Evolutionary conservation across 2,797 vertebrate genomes (phyloP).

Genomic region (Triplophysa bombifrons): DNA sequence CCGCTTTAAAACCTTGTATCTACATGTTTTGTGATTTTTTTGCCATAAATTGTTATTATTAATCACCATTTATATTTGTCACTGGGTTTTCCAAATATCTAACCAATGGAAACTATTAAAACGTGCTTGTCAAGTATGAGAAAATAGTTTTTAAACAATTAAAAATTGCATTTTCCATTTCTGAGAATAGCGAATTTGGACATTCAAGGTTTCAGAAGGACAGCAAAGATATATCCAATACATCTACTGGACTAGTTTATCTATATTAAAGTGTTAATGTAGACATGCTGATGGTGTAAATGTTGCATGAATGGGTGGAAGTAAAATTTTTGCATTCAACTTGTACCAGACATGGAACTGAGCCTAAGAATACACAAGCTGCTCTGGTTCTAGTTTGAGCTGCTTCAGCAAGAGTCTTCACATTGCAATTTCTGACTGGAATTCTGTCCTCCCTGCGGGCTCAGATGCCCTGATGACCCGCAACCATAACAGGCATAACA

Average conservation of each 20-base stretch:
- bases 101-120: too few species aligned
- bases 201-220: too few species aligned
- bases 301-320: constrained; percentile 29
- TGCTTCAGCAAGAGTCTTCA: constrained; percentile 29
- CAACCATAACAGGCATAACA: constrained; percentile 37
- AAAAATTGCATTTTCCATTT: too few species aligned
- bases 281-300: constrained; percentile 18
- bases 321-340: constrained; percentile 26
- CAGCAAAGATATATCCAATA: not conserved
- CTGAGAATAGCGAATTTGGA: too few species aligned
- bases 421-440: constrained; percentile 31
- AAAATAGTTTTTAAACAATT: too few species aligned
- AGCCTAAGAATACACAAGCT: constrained; percentile 50
- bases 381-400: constrained; percentile 1
- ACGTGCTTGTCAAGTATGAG: too few species aligned
- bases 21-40: too few species aligned
- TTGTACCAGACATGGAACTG: constrained; percentile 36
- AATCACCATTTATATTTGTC: too few species aligned
- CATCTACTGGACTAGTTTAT: not conserved
- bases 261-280: not conserved
- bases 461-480: constrained; percentile 43
- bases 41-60: too few species aligned
- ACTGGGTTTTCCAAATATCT: too few species aligned
- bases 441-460: constrained; percentile 38
- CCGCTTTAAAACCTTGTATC: too few species aligned